Conservation (phyloP, 2,113 vertebrate genomes). For the Maccullochella peelii region DNA sequence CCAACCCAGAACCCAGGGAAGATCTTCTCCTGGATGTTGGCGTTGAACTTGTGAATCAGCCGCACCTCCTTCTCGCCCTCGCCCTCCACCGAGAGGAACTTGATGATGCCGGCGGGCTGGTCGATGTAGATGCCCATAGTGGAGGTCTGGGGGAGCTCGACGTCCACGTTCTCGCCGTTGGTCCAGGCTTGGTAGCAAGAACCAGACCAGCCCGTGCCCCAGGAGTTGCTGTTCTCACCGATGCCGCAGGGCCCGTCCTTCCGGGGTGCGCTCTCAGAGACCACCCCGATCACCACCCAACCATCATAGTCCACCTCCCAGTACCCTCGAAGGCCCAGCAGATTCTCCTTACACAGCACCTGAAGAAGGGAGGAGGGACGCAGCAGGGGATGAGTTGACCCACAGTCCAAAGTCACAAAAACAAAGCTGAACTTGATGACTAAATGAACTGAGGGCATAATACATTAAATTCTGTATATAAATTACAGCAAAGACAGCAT, state of each 20-base stretch:
- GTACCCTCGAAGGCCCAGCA: constrained; percentile 80
- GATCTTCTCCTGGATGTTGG: constrained; percentile 71
- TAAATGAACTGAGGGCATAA: not conserved
- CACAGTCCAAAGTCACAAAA: not conserved
- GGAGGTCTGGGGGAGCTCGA: constrained; percentile 43
- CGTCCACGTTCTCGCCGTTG: constrained; percentile 75
- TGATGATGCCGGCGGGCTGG: constrained; percentile 83
- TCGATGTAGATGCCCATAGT: constrained; percentile 81
- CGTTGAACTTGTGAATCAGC: constrained; percentile 78
- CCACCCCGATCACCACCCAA: constrained; percentile 84
- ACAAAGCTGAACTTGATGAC: no score
- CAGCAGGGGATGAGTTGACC: not conserved
- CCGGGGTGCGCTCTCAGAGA: constrained; percentile 66
- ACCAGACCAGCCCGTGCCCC: constrained; percentile 83
- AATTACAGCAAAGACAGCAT: not conserved
- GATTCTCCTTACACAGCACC: constrained; percentile 83
- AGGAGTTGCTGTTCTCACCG: constrained; percentile 83
- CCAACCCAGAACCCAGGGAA: constrained; percentile 84
- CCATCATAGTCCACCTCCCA: constrained; percentile 85
- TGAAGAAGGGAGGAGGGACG: constrained; percentile 19
- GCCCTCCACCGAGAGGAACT: constrained; percentile 78
- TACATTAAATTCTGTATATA: not conserved
- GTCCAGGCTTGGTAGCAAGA: constrained; percentile 85
- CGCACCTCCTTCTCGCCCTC: constrained; percentile 73
- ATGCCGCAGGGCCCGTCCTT: constrained; percentile 81